Evolutionary conservation across 2,113 vertebrate genomes (phyloP).

Genomic region (Sturnus vulgaris): DNA sequence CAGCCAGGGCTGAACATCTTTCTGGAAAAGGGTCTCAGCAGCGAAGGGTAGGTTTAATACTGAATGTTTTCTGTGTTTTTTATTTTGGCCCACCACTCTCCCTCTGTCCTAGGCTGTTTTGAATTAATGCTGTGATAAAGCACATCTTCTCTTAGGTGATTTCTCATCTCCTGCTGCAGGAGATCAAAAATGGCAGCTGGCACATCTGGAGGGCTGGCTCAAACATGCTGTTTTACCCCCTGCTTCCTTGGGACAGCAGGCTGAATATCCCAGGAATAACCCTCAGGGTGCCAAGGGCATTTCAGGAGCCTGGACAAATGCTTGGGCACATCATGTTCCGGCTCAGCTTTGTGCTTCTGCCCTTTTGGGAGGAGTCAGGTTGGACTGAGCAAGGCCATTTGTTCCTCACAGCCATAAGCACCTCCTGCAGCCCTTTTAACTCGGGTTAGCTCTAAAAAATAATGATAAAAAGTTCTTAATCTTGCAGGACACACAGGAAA

Average conservation of each 20-base stretch:
- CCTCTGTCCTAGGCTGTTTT: background rate
- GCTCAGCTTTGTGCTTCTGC: background rate
- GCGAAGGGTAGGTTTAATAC: background rate
- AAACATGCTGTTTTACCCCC: background rate
- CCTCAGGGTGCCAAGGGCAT: background rate
- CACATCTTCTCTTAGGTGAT: background rate
- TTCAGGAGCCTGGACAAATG: background rate
- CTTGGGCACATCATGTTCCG: background rate
- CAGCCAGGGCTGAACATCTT: constrained; percentile 40
- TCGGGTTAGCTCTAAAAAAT: background rate
- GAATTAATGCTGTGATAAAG: background rate
- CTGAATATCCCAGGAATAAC: background rate
- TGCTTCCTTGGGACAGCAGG: background rate
- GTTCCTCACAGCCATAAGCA: background rate
- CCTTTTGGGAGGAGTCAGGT: background rate
- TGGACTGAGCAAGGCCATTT: background rate
- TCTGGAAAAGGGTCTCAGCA: constrained; percentile 59
- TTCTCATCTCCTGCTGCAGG: background rate
- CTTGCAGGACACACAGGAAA: background rate
- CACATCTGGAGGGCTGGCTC: background rate
- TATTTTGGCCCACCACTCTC: background rate
- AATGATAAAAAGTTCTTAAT: background rate
- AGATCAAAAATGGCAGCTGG: background rate
- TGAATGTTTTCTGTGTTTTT: background rate
- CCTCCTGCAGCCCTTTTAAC: background rate